Conservation (phyloP, 2,797 vertebrate species). For the Syngnathus rostellatus region DNA sequence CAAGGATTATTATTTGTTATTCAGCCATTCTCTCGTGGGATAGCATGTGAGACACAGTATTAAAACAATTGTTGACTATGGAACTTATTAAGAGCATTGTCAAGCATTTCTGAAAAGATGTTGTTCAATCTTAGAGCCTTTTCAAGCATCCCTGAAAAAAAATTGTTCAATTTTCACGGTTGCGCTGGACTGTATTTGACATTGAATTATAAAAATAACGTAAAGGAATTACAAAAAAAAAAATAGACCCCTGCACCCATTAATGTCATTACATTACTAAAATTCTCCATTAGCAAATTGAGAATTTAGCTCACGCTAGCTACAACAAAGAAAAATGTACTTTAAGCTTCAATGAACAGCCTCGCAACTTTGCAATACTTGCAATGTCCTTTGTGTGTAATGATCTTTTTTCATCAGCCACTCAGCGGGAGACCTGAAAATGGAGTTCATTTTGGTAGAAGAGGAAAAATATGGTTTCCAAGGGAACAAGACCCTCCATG, state of each 20-base stretch:
- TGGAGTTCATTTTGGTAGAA: constrained; percentile 55
- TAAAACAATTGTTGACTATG: background rate
- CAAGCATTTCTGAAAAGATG: too few relatives aligned
- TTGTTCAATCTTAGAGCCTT: background rate
- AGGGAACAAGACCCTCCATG: constrained; percentile 60
- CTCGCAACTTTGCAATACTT: constrained; percentile 36
- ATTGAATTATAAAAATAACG: background rate
- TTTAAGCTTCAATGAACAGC: background rate
- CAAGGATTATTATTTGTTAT: too few relatives aligned
- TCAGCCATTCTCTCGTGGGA: background rate
- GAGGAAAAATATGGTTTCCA: constrained; percentile 63
- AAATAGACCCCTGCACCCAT: too few relatives aligned
- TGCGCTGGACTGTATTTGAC: background rate
- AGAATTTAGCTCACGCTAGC: background rate
- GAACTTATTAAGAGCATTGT: background rate
- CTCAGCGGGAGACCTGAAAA: constrained; percentile 46
- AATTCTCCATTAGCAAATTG: background rate
- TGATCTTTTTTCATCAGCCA: constrained; percentile 55
- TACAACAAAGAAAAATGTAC: background rate
- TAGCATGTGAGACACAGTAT: background rate
- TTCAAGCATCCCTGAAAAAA: background rate
- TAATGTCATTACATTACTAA: background rate
- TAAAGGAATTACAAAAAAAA: background rate
- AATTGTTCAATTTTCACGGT: background rate
- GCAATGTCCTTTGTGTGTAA: constrained; percentile 45